Percentiles rank a stretch among this genome's conserved stretches.
phyloP scores from a whole-genome alignment of 1,140 invertebrate genomes.

The Drosophila triauraria region DNA sequence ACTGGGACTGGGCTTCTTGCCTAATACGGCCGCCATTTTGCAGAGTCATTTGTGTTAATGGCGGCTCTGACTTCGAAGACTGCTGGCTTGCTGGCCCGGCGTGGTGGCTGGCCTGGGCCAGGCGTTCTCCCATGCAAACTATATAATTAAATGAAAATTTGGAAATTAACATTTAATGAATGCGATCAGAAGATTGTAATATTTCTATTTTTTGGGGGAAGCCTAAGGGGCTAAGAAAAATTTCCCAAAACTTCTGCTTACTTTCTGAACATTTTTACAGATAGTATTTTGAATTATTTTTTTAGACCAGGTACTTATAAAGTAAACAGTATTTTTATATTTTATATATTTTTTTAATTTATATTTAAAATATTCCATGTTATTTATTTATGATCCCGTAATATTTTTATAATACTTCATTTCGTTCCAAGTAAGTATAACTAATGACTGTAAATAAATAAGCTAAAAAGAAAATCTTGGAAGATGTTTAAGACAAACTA shows the following conservation, averaged over 20 bases:
- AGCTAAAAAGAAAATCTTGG: not conserved
- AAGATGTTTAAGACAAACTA: not conserved
- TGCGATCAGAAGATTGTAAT: constrained; percentile 3
- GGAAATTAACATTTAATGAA: constrained; percentile 36
- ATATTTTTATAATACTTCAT: not conserved
- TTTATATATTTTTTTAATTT: too few relatives aligned
- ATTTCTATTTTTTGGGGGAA: not conserved
- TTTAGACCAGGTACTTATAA: not conserved
- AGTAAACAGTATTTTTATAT: too few relatives aligned
- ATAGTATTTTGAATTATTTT: not conserved
- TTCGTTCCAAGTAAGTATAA: not conserved
- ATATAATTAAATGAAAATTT: constrained; percentile 47
- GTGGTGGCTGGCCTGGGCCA: not conserved
- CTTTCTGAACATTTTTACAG: not conserved
- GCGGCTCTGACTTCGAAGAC: constrained; percentile 53
- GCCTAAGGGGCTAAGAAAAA: not conserved
- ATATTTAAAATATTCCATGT: too few relatives aligned
- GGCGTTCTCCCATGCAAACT: constrained; percentile 20
- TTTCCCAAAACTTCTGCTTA: not conserved
- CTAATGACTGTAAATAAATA: not conserved
- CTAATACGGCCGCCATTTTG: constrained; percentile 81
- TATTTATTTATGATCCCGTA: not conserved
- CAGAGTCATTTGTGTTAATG: constrained; percentile 82
- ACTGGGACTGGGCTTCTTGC: constrained; percentile 57
- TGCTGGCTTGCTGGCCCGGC: constrained; percentile 27